Evolutionary conservation across 1,140 invertebrate genomes (phyloP), one percentile per base, ranked within the genome.

Genomic region (Octopus bimaculoides): DNA sequence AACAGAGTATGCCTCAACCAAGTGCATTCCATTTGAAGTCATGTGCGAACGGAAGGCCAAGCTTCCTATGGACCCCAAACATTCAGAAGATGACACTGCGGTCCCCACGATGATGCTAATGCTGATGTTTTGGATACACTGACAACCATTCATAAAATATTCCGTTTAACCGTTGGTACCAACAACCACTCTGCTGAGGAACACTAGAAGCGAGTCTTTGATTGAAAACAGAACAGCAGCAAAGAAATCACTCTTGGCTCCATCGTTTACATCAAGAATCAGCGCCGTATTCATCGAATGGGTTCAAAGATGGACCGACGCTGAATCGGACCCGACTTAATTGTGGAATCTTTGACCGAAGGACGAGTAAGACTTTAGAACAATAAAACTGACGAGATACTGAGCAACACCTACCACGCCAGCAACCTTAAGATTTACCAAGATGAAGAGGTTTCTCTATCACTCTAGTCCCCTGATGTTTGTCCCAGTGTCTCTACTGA

Each of bases 241-340:
- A 66, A 66, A 66, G 1, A 66, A 14, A 66, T 66, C n/a, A 66
- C n/a, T 8, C 5, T 14, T 17, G 54, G 53, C 17, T 77, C 77
- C n/a, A 77, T 26, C 52, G 77, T 77, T 14, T 77, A 77, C 54
- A 77, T 77, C 52, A 54, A 77, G 4, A 53, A 77, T 14, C 52
- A 41, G 26, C 1, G 52, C 5, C 54, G 77, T 54, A 55, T 55
- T 54, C 54, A 77, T 14, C 26, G 54, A 5, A 77, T 77, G 77
- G 52, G 77, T 54, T 52, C 0, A 41, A 77, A 52, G 7, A 5
- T 77, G 54, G 54, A 77, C 4, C 6, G 8, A 17, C 53, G 41
- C 77, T 77, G 53, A 6, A 55, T 54, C 55, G 77, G 77, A 17
- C 77, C 77, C 52, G 52, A 77, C 41, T 17, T 54, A 17, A 14